phyloP scores from a whole-genome alignment of 2,888 invertebrate species.

The Tanypteryx hageni region DNA sequence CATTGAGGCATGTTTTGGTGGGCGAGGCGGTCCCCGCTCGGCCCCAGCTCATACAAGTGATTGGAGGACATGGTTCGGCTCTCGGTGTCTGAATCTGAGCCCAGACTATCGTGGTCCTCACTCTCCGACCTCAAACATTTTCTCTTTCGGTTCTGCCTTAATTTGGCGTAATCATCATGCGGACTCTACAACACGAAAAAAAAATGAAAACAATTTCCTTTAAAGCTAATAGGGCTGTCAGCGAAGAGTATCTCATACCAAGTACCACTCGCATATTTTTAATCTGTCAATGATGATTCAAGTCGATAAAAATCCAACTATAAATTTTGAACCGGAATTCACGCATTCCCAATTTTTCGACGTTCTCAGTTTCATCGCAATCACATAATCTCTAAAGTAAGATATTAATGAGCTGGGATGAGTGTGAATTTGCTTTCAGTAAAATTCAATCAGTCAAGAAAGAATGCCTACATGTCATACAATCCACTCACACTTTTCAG shows the following conservation, averaged over 20 bases:
- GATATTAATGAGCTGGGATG: slow-evolving; percentile 46
- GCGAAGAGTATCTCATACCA: slow-evolving; percentile 41
- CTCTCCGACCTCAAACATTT: slow-evolving; percentile 70
- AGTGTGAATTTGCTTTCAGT: slow-evolving; percentile 57
- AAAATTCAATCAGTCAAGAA: slow-evolving; percentile 45
- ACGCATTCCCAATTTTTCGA: slow-evolving; percentile 19
- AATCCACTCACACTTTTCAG: slow-evolving; percentile 71
- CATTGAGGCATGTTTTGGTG: slow-evolving; percentile 64
- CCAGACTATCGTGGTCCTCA: slow-evolving; percentile 71
- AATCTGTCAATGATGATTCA: slow-evolving; percentile 49
- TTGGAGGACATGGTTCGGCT: slow-evolving; percentile 69
- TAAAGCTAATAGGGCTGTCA: slow-evolving; percentile 42
- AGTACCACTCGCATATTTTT: slow-evolving; percentile 37
- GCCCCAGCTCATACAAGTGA: slow-evolving; percentile 70
- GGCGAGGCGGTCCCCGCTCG: slow-evolving; percentile 66
- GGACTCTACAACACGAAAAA: slow-evolving; percentile 69
- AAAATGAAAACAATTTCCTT: slow-evolving; percentile 9
- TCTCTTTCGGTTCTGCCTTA: slow-evolving; percentile 70
- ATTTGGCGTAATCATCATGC: slow-evolving; percentile 70
- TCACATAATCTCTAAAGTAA: slow-evolving; percentile 50
- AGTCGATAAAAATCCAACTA: slow-evolving; percentile 46
- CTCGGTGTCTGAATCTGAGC: slow-evolving; percentile 69
- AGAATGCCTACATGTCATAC: slow-evolving; percentile 57
- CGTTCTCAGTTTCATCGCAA: slow-evolving; percentile 34
- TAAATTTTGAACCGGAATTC: slow-evolving; percentile 39